These are phyloP conservation scores for Hoplias malabaricus DNA, from an alignment of 2,113 vertebrate genomes.

Conservation along the genomic window DNA sequence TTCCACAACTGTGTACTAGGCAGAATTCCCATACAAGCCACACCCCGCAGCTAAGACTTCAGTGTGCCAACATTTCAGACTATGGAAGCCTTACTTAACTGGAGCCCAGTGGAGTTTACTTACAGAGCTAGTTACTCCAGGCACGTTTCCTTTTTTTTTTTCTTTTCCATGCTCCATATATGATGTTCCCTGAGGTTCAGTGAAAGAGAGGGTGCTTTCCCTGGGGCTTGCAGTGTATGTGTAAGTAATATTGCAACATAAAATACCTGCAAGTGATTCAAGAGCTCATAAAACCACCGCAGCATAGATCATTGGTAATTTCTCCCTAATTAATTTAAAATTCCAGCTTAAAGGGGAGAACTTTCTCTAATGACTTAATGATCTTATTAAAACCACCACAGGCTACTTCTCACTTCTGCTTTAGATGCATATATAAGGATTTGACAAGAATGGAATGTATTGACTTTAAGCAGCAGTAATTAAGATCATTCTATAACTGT, in stretches of 20 bases:
- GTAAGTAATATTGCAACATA: background rate
- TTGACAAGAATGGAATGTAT: background rate
- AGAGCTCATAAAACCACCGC: background rate
- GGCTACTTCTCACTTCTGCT: background rate
- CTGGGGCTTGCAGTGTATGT: background rate
- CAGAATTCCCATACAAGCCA: background rate
- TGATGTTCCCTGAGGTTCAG: background rate
- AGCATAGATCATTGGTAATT: slow-evolving; percentile 16
- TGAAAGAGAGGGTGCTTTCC: background rate
- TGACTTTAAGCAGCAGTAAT: background rate
- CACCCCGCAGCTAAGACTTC: background rate
- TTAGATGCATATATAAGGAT: background rate
- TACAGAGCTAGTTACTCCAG: background rate
- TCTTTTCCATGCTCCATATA: background rate
- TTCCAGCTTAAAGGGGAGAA: background rate
- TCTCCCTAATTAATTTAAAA: slow-evolving; percentile 20
- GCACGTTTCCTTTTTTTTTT: too few species aligned
- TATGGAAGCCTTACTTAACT: background rate
- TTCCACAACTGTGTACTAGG: background rate
- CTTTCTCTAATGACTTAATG: slow-evolving; percentile 10
- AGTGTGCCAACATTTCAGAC: slow-evolving; percentile 3
- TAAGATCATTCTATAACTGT: background rate
- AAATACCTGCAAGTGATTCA: slow-evolving; percentile 5
- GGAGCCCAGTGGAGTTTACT: background rate
- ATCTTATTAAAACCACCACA: background rate